Base-by-base conservation (phyloP, 1,140 invertebrate genomes). In the Linepithema humile region DNA sequence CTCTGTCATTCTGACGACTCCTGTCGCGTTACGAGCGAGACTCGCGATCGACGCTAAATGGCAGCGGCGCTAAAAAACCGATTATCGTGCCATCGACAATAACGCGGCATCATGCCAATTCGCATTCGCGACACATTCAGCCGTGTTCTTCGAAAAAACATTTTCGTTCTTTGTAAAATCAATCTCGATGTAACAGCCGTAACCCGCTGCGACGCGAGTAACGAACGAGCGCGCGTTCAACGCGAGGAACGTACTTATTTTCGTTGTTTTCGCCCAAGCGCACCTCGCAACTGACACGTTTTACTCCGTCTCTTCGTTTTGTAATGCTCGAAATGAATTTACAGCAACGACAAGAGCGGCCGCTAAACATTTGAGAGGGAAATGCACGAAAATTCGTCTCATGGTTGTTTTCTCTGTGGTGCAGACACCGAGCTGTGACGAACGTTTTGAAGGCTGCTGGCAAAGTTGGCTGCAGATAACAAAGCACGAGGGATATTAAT, bases 1-100 rank as follows among this genome's bases (percentile, higher is more conserved):
- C 88, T 90, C 86, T 90, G 90, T 91, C 90, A 90, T 87, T 91
- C 88, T 86, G 91, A 92, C 91, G 91, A 90, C 89, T 91, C 91
- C 91, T 90, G 88, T 89, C 90, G 86, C 84, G 62, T 70, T 82
- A 60, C 73, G 75, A 80, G 64, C 75, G 75, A 50, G 48, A 69
- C 75, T 80, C 75, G 67, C 84, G 78, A 89, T 85, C 77, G 78
- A 55, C 72, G 23, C 29, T 70, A 74, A 65, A 80, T 80, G 64
- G 75, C 43, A 75, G 57, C 45, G 55, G 74, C 73, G 84, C 67
- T 86, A 86, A 89, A 88, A 89, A 89, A 89, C 84, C 89, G 84
- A 89, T 89, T 86, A 88, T 89, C 84, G 87, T 89, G 87, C 84
- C 88, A 88, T 89, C 80, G 87, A 60, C 87, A 89, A 75, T 82